Percentiles rank a stretch among this genome's conserved stretches.
phyloP scores from a whole-genome alignment of 53 echinoderm and acorn worm species.

The Mesocentrotus franciscanus region DNA sequence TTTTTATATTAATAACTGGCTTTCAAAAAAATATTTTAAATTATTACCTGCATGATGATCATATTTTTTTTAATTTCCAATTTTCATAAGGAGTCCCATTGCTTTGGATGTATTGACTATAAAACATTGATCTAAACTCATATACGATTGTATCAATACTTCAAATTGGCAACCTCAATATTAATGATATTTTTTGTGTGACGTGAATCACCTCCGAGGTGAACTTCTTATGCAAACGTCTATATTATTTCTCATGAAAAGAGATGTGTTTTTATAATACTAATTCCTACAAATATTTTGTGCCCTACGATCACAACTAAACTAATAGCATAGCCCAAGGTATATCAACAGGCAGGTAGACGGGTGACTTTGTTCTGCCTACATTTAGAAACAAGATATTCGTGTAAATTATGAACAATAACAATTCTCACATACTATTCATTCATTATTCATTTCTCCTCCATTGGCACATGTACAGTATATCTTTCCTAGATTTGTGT shows the following conservation, averaged over 20 bases:
- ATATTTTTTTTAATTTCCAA: no score
- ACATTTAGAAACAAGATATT: conserved; percentile 30
- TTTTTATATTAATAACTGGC: no score
- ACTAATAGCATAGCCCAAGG: conserved; percentile 6
- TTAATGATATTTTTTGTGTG: no score
- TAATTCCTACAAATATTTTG: conserved; percentile 42
- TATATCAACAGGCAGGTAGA: neutral
- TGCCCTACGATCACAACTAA: conserved; percentile 23
- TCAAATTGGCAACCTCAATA: no score
- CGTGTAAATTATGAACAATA: conserved; percentile 54
- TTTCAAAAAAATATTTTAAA: no score
- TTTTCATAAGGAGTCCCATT: no score
- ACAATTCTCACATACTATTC: conserved; percentile 7
- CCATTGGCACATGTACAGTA: neutral
- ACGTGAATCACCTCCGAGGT: no score
- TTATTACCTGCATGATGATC: no score
- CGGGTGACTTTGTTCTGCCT: conserved; percentile 29
- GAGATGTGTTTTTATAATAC: neutral
- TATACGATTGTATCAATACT: no score
- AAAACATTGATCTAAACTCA: no score
- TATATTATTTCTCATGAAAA: neutral
- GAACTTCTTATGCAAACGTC: no score
- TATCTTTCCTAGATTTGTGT: neutral
- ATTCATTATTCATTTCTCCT: neutral
- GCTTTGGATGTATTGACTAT: no score